phyloP scores from a whole-genome alignment of 2,888 invertebrate species.

The Eledona agricola region DNA sequence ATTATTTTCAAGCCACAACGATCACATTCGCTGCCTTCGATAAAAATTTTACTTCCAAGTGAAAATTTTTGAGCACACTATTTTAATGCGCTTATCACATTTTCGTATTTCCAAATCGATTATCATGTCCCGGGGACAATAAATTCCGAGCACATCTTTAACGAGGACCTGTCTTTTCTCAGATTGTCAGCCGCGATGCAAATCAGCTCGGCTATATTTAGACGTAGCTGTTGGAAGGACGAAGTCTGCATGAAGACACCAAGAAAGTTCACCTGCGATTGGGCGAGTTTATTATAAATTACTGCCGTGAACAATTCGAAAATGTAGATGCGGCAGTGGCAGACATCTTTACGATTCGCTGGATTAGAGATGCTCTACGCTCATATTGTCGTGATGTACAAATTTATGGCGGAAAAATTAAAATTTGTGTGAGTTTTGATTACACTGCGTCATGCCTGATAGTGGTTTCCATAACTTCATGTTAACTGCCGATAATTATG shows the following conservation, averaged over 20 bases:
- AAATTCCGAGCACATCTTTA: conserved; percentile 31
- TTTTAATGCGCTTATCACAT: too few species aligned
- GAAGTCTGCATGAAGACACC: conserved; percentile 36
- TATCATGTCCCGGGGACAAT: conserved; percentile 10
- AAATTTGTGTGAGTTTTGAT: too few species aligned
- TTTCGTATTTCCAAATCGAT: too few species aligned
- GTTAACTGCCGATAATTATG: too few species aligned
- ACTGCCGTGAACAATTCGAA: conserved; percentile 15
- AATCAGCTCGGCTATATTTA: conserved; percentile 41
- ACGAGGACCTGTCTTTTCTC: conserved; percentile 35
- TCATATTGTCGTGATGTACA: conserved; percentile 8
- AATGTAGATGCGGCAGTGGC: conserved; percentile 13
- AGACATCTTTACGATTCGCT: conserved; percentile 11
- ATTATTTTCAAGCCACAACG: too few species aligned
- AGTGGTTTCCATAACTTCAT: too few species aligned
- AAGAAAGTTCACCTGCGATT: conserved; percentile 20
- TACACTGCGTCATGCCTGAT: too few species aligned
- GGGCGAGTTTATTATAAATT: conserved; percentile 8
- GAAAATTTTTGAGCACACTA: too few species aligned
- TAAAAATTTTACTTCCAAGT: too few species aligned
- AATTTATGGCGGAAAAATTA: too few species aligned
- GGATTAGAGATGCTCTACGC: conserved; percentile 7
- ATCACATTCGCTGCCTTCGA: too few species aligned
- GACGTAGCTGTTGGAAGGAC: conserved; percentile 41
- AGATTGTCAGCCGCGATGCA: conserved; percentile 41